phyloP scores from a whole-genome alignment of 2,888 invertebrate genomes.

The Brachyopa scutellaris region DNA sequence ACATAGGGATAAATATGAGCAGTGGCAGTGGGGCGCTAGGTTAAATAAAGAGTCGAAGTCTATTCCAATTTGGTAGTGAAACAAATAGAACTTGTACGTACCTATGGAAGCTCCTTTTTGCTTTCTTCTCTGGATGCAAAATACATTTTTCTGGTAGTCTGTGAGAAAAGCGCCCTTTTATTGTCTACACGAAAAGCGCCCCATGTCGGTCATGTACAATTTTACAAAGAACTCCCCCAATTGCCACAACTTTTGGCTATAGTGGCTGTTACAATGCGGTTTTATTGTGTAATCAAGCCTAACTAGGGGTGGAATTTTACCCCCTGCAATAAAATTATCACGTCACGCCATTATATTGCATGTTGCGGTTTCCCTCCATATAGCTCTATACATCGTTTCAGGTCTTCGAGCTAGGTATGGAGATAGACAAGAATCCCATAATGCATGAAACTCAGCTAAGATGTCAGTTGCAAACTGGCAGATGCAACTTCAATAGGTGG shows the following conservation, averaged over 20 bases:
- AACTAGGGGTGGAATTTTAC: conserved; percentile 57
- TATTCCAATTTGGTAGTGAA: no score
- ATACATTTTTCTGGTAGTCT: no score
- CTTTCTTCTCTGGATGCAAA: no score
- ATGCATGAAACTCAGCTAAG: conserved; percentile 8
- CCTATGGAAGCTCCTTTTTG: no score
- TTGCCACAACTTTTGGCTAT: background rate
- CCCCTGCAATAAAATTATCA: conserved; percentile 37
- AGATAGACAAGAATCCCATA: conserved; percentile 18
- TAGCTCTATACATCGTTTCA: background rate
- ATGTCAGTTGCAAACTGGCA: conserved; percentile 21
- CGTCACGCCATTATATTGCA: conserved; percentile 52
- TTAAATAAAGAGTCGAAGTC: no score
- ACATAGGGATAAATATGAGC: no score
- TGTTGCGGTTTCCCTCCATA: conserved; percentile 48
- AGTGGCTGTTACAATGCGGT: conserved; percentile 48
- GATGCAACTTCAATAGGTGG: background rate
- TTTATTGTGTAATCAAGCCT: conserved; percentile 57
- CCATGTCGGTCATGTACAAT: background rate
- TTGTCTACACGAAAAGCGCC: no score
- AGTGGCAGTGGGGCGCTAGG: no score
- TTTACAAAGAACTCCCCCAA: background rate
- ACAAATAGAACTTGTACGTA: no score
- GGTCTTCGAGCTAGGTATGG: background rate
- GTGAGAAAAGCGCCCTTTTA: no score